Percentiles rank a stretch among this genome's conserved stretches.
These are phyloP conservation scores for Heterodera filipjevi DNA, from an alignment of 2,888 invertebrate genomes.

Conservation along the genomic window DNA sequence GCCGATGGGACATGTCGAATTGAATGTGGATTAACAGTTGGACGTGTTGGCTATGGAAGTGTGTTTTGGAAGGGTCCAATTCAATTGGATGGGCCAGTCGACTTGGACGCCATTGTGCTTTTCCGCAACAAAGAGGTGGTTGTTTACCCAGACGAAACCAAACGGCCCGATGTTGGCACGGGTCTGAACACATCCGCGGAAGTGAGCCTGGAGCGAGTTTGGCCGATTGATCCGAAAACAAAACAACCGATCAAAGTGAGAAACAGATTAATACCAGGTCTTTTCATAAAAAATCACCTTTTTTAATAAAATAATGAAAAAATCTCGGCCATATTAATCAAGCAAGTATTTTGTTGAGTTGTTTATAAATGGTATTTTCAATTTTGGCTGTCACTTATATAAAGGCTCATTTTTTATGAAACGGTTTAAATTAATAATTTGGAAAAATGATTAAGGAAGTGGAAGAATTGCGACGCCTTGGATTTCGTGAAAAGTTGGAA, in stretches of 20 bases:
- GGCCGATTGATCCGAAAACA: constrained; percentile 86
- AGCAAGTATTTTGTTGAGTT: no score
- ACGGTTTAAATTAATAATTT: no score
- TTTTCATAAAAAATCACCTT: no score
- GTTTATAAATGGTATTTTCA: no score
- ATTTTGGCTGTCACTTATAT: no score
- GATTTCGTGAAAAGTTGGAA: constrained; percentile 83
- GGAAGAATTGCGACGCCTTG: constrained; percentile 78
- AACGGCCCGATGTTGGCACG: constrained; percentile 84
- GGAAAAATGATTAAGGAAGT: constrained; percentile 68
- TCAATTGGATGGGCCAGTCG: constrained; percentile 41
- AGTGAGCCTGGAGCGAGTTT: constrained; percentile 85
- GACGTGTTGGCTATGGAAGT: constrained; percentile 68
- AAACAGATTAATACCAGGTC: no score
- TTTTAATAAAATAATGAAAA: no score
- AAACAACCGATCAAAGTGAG: constrained; percentile 77
- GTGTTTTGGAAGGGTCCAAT: constrained; percentile 68
- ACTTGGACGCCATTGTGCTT: constrained; percentile 72
- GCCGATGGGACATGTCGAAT: constrained; percentile 36
- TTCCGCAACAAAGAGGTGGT: constrained; percentile 86
- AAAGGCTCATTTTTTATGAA: no score
- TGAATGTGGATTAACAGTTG: constrained; percentile 67
- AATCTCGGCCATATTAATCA: no score
- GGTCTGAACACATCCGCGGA: constrained; percentile 79
- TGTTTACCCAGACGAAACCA: constrained; percentile 86